Evolutionary conservation across 2,113 vertebrate species (phyloP).

Genomic region (Bubo blakistoni): DNA sequence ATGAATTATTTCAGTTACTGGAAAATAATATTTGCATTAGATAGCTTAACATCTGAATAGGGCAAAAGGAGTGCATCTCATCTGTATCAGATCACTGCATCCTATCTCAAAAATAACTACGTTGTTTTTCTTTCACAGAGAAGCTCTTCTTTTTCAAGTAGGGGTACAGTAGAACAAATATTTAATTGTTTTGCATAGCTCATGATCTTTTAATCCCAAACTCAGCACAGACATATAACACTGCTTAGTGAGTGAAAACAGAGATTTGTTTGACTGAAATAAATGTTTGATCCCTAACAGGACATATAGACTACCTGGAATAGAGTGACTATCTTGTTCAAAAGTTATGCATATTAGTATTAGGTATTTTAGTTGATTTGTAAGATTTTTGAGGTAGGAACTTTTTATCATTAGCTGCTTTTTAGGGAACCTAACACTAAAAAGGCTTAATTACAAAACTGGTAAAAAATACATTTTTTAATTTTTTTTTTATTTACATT

Average conservation of each 20-base stretch:
- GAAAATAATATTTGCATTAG: constrained; percentile 62
- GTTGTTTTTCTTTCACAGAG: neutral
- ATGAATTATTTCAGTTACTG: constrained; percentile 38
- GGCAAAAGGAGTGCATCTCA: constrained; percentile 30
- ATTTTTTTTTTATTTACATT: neutral
- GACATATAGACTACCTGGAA: neutral
- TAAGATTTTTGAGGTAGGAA: neutral
- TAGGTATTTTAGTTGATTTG: neutral
- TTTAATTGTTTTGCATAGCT: constrained; percentile 1
- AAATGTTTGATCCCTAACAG: constrained; percentile 6
- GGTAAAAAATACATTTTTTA: neutral
- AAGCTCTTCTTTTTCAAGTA: constrained; percentile 8
- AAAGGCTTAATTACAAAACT: neutral
- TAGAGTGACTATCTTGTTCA: constrained; percentile 28
- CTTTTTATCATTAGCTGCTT: neutral
- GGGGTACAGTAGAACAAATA: neutral
- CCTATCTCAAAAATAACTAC: constrained; percentile 16
- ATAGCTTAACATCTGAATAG: constrained; percentile 49
- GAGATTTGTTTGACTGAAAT: constrained; percentile 40
- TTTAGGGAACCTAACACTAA: neutral
- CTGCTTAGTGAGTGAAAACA: constrained; percentile 28
- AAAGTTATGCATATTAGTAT: neutral
- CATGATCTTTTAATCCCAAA: constrained; percentile 54
- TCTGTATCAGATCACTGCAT: constrained; percentile 37
- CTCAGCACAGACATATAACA: neutral